Evolutionary conservation across 2,797 vertebrate genomes (phyloP), one percentile per base, ranked within the genome.

Genomic region (Tiaroga cobitis): DNA sequence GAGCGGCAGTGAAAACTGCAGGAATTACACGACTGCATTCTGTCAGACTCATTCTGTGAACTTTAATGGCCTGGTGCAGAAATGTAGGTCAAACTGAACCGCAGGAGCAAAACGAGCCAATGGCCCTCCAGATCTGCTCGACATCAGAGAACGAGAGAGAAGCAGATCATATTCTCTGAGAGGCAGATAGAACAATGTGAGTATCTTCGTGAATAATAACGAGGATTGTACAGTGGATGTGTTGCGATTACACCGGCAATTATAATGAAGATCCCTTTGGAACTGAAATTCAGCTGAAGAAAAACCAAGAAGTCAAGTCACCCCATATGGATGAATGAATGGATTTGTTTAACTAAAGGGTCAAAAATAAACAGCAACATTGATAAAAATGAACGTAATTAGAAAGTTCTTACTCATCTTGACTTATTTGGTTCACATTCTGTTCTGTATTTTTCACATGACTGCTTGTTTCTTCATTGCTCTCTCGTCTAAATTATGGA

Each of bases 41-140:
- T 75, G 84, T 41, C 43, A 68, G 19, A 24, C 37, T 41, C 43
- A 26, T 32, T 85, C 61, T 34, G 46, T 77, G 72, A 67, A 75
- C 29, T 59, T 75, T 39, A 87, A 80, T 8, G 21, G 77, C 59
- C 56, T 11, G 11, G 0, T 46, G 77, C 9, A 46, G 41, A 80
- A 80, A 79, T 79, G 54, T 85, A 85, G 85, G 85, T 89, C 85
- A 83, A 43, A 32, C 68, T 54, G 24, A 86, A 88, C 26, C 73
- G 70, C 8, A 41, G 37, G 72, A 68, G 34, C 80, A 68, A 32
- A 65, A 3, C 34, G 10, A 39, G 41, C 18, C 3, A 74, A 15
- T 16, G 10, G 43, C 39, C 65, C 39, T 46, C 15, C 9, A 34
- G 76, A 67, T 21, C 54, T 16, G 73, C 61, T 73, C 41, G 3